Evolutionary conservation across 2,797 vertebrate genomes (phyloP).

Genomic region (Phrynocephalus forsythii): DNA sequence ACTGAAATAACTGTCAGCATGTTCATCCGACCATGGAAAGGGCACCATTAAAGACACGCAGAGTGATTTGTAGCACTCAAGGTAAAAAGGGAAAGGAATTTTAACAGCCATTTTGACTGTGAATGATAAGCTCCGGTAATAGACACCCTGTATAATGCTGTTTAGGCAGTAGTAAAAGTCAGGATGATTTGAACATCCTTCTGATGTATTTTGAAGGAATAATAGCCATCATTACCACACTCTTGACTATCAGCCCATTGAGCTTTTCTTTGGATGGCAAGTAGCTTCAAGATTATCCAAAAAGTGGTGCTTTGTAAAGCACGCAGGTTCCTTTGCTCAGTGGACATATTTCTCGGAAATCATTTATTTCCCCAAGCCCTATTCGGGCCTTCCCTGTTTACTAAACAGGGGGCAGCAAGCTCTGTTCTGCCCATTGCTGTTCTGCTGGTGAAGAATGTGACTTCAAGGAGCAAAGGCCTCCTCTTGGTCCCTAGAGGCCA

Average conservation of each 20-base stretch:
- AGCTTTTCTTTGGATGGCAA: not conserved
- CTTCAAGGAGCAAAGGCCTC: no score
- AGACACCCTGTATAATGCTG: not conserved
- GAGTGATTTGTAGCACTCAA: slow-evolving; percentile 37
- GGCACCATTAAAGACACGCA: slow-evolving; percentile 12
- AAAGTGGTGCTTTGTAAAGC: not conserved
- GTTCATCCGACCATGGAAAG: not conserved
- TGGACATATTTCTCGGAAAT: not conserved
- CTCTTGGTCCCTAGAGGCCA: no score
- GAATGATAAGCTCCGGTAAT: slow-evolving; percentile 14
- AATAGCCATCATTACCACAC: slow-evolving; percentile 32
- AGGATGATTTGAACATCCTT: slow-evolving; percentile 33
- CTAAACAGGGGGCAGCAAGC: no score
- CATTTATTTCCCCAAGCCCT: not conserved
- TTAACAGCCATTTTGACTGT: slow-evolving; percentile 22
- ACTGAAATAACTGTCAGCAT: not conserved
- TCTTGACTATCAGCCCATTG: slow-evolving; percentile 34
- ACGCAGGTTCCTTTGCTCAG: not conserved
- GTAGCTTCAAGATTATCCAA: not conserved
- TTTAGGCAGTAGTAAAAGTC: not conserved
- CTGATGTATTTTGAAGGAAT: slow-evolving; percentile 11
- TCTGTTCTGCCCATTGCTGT: no score
- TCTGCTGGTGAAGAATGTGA: no score
- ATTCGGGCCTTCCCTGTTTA: no score
- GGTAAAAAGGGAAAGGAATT: slow-evolving; percentile 1